phyloP scores from a whole-genome alignment of 1,140 invertebrate species.

The Stegodyphus mimosarum region DNA sequence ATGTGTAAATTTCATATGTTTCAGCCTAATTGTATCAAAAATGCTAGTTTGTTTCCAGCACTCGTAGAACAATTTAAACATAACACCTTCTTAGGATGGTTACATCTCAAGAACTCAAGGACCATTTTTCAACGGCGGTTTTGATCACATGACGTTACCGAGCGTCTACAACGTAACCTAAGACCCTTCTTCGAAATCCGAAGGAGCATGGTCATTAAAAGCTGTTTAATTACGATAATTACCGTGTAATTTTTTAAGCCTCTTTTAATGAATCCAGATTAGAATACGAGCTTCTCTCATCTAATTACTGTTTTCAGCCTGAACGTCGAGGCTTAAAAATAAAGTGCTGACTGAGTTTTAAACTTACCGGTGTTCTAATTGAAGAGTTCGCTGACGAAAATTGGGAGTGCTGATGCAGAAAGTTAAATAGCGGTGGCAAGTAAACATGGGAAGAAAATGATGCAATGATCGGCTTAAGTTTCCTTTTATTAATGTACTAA shows the following conservation, averaged over 20 bases:
- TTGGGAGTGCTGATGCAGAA: not conserved
- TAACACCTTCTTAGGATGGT: too few relatives aligned
- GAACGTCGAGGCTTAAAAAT: conserved; percentile 30
- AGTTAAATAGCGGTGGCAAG: not conserved
- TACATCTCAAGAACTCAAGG: too few relatives aligned
- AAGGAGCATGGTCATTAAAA: conserved; percentile 24
- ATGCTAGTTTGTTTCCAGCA: too few relatives aligned
- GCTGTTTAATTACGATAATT: conserved; percentile 51
- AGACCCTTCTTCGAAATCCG: conserved; percentile 3
- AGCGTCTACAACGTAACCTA: too few relatives aligned
- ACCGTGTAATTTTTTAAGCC: conserved; percentile 31
- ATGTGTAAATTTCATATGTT: too few relatives aligned
- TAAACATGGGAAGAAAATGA: too few relatives aligned
- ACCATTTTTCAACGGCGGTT: too few relatives aligned
- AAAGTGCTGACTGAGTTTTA: conserved; percentile 31
- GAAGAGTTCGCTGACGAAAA: not conserved
- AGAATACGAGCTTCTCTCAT: conserved; percentile 3
- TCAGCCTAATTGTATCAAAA: too few relatives aligned
- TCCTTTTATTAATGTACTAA: too few relatives aligned
- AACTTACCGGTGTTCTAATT: conserved; percentile 25
- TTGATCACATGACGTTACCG: too few relatives aligned
- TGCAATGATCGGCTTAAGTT: too few relatives aligned
- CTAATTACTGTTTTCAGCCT: conserved; percentile 36
- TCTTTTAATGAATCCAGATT: conserved; percentile 17
- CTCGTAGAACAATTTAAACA: too few relatives aligned